phyloP scores from a whole-genome alignment of 2,113 vertebrate species.

The Rhabdornis inornatus region DNA sequence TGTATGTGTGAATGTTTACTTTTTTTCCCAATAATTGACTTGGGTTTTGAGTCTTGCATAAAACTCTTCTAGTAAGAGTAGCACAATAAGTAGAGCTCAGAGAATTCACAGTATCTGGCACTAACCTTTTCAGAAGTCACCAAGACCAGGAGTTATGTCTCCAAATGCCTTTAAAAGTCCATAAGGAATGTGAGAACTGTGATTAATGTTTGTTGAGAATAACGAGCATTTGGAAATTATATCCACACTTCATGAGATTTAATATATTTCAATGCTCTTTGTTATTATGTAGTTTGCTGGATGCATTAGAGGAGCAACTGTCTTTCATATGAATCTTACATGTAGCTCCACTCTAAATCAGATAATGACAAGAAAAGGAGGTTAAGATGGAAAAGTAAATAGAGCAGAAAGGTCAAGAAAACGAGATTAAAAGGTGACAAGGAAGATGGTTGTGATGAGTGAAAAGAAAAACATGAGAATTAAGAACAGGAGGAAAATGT shows the following conservation, averaged over 20 bases:
- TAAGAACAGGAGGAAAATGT: background rate
- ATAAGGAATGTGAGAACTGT: background rate
- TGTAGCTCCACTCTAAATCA: background rate
- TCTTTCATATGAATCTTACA: background rate
- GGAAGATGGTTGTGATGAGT: background rate
- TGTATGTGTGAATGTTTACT: background rate
- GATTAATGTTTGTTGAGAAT: background rate
- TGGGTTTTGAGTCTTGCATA: background rate
- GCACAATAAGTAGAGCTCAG: background rate
- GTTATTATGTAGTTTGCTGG: background rate
- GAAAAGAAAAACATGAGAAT: background rate
- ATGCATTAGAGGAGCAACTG: background rate
- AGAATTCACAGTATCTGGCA: background rate
- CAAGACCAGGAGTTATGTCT: background rate
- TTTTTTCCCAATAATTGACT: background rate
- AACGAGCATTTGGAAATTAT: background rate
- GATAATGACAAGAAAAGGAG: background rate
- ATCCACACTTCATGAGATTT: background rate
- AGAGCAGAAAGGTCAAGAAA: background rate
- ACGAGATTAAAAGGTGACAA: slow-evolving; percentile 8
- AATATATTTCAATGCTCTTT: background rate
- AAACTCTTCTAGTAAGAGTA: background rate
- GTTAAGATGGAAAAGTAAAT: background rate
- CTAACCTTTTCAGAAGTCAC: background rate
- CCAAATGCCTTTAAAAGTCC: background rate